phyloP scores from a whole-genome alignment of 1,140 invertebrate genomes.

The Cotesia typhae region DNA sequence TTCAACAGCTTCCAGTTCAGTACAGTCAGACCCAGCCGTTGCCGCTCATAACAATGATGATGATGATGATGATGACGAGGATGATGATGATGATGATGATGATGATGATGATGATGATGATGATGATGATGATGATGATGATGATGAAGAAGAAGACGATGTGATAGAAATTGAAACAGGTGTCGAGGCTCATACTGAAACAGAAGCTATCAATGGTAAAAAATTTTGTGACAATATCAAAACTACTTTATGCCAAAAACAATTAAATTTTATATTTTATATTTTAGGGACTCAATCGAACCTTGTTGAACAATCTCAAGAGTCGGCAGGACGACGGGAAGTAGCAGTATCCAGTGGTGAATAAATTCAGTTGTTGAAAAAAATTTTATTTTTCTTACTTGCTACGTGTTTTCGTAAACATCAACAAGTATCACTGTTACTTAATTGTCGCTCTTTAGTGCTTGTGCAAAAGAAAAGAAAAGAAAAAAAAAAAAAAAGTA shows the following conservation, averaged over 20 bases:
- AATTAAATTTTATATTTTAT: slow-evolving; percentile 41
- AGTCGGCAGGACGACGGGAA: slow-evolving; percentile 61
- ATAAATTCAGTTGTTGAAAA: slow-evolving; percentile 44
- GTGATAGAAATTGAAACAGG: slow-evolving; percentile 35
- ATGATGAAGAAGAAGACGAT: slow-evolving; percentile 39
- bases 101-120: slow-evolving; percentile 35
- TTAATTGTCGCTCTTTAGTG: no score
- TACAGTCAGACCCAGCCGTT: slow-evolving; percentile 52
- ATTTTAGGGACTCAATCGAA: slow-evolving; percentile 52
- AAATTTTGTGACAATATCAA: no score
- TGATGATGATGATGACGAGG: slow-evolving; percentile 42
- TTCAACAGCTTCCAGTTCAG: slow-evolving; percentile 51
- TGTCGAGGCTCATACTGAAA: slow-evolving; percentile 38
- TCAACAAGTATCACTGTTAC: background rate
- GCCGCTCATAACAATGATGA: slow-evolving; percentile 49
- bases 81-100: slow-evolving; percentile 41
- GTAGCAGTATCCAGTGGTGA: slow-evolving; percentile 65
- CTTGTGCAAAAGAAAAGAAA: no score
- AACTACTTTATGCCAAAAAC: slow-evolving; percentile 41
- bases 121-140: slow-evolving; percentile 43
- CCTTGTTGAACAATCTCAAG: slow-evolving; percentile 55
- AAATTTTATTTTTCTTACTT: background rate
- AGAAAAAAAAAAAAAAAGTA: no score
- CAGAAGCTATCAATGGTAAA: no score
- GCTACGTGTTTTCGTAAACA: slow-evolving; percentile 2